These are phyloP conservation scores for Hypomesus transpacificus DNA, from an alignment of 2,113 vertebrate species.

Conservation along the genomic window DNA sequence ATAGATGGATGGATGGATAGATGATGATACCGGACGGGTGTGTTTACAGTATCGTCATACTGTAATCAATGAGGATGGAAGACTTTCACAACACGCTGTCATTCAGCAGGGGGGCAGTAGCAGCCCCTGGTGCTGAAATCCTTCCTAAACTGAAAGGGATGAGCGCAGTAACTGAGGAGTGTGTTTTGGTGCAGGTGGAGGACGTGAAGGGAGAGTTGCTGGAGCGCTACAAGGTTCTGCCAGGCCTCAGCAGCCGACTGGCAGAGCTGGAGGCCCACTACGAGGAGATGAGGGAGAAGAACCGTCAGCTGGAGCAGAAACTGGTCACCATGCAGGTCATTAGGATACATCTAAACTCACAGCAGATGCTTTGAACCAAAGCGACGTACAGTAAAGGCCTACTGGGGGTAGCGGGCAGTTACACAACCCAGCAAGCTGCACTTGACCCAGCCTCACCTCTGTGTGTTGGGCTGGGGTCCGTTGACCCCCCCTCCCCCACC, in stretches of 20 bases:
- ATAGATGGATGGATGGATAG: no score
- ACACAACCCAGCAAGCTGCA: no score
- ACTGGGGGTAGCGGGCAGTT: no score
- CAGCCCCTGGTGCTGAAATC: no score
- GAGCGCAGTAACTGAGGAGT: not conserved
- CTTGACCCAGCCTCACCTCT: no score
- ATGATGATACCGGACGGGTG: no score
- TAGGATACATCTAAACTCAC: not conserved
- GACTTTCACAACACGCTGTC: no score
- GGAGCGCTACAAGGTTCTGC: conserved; percentile 70
- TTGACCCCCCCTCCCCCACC: no score
- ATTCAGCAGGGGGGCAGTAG: no score
- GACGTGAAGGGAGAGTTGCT: conserved; percentile 66
- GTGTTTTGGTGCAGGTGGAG: conserved; percentile 54
- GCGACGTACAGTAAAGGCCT: not conserved
- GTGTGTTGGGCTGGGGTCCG: no score
- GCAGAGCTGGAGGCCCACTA: conserved; percentile 63
- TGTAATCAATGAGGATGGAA: no score
- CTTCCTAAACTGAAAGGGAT: not conserved
- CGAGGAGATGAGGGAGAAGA: conserved; percentile 69
- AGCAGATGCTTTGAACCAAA: not conserved
- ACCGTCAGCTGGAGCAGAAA: conserved; percentile 69
- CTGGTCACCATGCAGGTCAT: conserved; percentile 67
- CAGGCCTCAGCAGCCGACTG: conserved; percentile 65
- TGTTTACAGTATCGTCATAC: no score